Percentiles rank a stretch among this genome's conserved stretches.
Conservation (phyloP, 2,113 vertebrate species). For the Corythoichthys intestinalis region DNA sequence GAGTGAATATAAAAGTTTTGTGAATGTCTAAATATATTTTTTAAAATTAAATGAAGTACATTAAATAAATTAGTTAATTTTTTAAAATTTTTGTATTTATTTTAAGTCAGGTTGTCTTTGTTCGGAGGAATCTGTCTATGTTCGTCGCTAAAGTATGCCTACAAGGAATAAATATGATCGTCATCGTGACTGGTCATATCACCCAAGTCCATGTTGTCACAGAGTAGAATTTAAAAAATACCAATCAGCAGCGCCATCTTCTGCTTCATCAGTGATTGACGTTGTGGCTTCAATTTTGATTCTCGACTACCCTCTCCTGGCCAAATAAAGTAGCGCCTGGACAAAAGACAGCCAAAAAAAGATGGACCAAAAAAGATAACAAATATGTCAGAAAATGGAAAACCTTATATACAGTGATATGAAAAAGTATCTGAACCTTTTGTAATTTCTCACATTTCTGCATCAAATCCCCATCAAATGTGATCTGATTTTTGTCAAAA, state of each 20-base stretch:
- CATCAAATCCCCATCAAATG: no score
- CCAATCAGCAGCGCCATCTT: conserved; percentile 46
- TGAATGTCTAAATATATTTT: no score
- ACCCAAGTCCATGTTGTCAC: conserved; percentile 8
- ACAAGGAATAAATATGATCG: neutral
- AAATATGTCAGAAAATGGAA: no score
- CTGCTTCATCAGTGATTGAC: conserved; percentile 6
- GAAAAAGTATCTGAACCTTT: no score
- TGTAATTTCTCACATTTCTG: no score
- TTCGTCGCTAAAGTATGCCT: neutral
- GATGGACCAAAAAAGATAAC: no score
- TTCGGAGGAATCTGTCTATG: neutral
- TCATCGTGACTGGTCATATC: conserved; percentile 2
- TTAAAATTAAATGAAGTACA: no score
- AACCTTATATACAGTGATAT: no score
- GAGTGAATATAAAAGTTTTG: no score
- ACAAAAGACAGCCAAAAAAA: neutral
- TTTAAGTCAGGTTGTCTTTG: neutral
- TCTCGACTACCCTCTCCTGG: conserved; percentile 42
- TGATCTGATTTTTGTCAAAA: no score
- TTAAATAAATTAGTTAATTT: no score
- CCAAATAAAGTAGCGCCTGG: neutral
- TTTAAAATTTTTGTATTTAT: neutral
- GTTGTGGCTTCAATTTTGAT: neutral
- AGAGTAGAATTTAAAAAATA: conserved; percentile 13